Base-by-base conservation (phyloP, 2,888 invertebrate genomes). In the Agelastica alni region DNA sequence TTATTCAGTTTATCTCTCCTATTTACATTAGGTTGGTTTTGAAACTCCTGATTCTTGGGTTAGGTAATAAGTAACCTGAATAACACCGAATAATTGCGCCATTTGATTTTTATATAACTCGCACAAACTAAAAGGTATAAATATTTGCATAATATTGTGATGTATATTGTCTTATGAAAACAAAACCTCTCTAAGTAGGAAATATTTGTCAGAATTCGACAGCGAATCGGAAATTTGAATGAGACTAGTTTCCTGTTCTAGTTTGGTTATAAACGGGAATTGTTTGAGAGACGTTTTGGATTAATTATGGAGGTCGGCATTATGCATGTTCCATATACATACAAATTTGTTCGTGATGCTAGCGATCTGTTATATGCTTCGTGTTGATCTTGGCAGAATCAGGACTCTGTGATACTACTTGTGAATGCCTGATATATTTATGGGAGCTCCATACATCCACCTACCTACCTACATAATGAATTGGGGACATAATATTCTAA, bases 201-300 rank as follows among this genome's bases (percentile, higher is more conserved):
- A 39, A 10, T 18, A 39, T 39, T 2, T 16, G 13, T 6, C 7
- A 39, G 16, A 39, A 39, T 18, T 39, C 17, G 18, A 18, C 18
- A 39, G 39, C 26, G 26, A 26, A 39, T 18, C 14, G 13, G 4
- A n/a, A n/a, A 10, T 14, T 34, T 14, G 34, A 34, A 9, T 47
- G 30, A 30, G 31, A 16, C 31, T 6, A 28, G 43, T 42, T 51
- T 51, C 34, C 37, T 36, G 44, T 17, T 32, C 44, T 36, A 51
- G 32, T 31, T 22, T 12, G 28, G 16, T 42, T 32, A 44, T 51
- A 51, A 51, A 51, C 44, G 44, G 43, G 34, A 36, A 51, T 43
- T 51, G 44, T 51, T 44, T 51, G 14, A 32, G 36, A 32, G 51
- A 51, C 36, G 26, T 26, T 32, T n/a, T 34, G 43, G 34, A 51